phyloP scores from a whole-genome alignment of 2,113 vertebrate genomes.

The Sylvilagus bachmani region DNA sequence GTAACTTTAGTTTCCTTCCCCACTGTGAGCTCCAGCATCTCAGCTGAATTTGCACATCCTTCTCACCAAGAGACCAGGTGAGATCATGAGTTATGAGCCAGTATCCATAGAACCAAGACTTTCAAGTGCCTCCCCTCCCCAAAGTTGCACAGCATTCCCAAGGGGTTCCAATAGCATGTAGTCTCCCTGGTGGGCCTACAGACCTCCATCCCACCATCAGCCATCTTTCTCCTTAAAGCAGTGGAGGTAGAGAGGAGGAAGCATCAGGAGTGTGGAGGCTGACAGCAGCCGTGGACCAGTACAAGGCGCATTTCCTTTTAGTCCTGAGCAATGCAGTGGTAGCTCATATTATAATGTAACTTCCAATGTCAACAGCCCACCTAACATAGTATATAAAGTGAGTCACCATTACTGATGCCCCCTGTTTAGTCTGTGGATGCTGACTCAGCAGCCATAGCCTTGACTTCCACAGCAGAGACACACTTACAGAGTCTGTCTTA shows the following conservation, averaged over 20 bases:
- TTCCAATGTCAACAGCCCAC: not conserved
- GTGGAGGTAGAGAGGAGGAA: not conserved
- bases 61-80: not conserved
- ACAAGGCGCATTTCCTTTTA: not conserved
- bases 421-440: not conserved
- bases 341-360: not conserved
- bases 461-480: not conserved
- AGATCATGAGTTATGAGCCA: not conserved
- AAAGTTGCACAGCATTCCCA: not conserved
- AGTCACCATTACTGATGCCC: not conserved
- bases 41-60: not conserved
- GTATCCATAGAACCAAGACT: not conserved
- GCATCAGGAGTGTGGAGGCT: not conserved
- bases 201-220: not conserved
- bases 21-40: not conserved
- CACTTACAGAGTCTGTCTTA: not conserved
- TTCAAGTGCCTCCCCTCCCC: not conserved
- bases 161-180: not conserved
- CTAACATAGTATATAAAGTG: not conserved
- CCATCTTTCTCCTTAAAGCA: slow-evolving; percentile 3
- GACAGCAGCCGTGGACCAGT: not conserved
- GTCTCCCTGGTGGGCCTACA: not conserved
- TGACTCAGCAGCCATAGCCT: not conserved
- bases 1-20: not conserved
- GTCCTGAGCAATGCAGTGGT: not conserved